Base-by-base conservation (phyloP, 2,113 vertebrate species). In the Platichthys flesus region DNA sequence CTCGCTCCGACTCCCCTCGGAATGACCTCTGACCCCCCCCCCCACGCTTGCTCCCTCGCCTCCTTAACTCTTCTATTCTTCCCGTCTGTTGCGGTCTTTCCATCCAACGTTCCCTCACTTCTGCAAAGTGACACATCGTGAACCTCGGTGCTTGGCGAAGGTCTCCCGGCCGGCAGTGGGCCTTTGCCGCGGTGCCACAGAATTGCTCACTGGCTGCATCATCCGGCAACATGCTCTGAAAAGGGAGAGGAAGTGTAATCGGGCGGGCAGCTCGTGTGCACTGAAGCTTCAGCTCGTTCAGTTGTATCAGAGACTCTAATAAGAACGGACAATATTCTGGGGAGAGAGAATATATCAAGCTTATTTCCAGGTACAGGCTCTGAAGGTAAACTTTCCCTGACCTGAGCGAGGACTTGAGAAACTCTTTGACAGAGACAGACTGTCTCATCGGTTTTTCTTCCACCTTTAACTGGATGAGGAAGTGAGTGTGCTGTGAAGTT, bases 121-220 rank as follows among this genome's bases (percentile, higher is more conserved):
- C 56, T 67, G 45, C 74, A 68, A 75, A 67, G 82, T 85, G 76
- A 87, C 78, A 75, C 74, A 70, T 51, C 67, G 10, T 57, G 67
- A 76, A 72, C 68, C 80, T 8, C 9, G 3, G 14, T 1, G 51
- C 7, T 3, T 20, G 1, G 51, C 51, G 51, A n/a, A n/a, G 51
- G 20, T 9, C 81, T 81, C 74, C 16, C 23, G 52, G 84, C 67
- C 78, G 71, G 88, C 78, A 82, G 63, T 82, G 78, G 78, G 63
- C 82, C 70, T 84, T 76, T 69, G 75, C 83, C 52, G 71, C 77
- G 54, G 55, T 54, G 69, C 45, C 21, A 63, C 52, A 60, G 79
- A 78, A 85, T 90, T 89, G 86, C 82, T 92, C 88, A 90, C 85
- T 91, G 86, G 83, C 89, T 81, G 82, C 74, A 65, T 91, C 89